A percentile compares a stretch with the other conserved stretches of the same genome.
Conservation (phyloP, 1,140 invertebrate species). For the Drosophila sp. region DNA sequence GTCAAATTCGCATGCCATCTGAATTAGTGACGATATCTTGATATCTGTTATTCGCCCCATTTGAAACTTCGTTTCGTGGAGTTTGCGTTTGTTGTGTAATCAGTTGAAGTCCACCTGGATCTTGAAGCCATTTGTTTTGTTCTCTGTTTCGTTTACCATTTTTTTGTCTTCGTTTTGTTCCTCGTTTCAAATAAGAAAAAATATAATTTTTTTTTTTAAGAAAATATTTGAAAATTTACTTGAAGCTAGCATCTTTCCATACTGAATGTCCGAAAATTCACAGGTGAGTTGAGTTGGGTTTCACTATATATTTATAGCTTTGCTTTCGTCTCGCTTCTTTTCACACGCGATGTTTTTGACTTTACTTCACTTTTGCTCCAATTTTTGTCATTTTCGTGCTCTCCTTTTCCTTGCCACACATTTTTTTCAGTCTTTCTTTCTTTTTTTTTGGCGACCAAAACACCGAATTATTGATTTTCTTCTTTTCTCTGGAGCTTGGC, state of each 20-base stretch:
- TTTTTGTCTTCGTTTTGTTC: background rate
- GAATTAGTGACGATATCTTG: background rate
- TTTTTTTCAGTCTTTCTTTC: slow-evolving; percentile 45
- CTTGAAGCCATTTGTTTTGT: slow-evolving; percentile 6
- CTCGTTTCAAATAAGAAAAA: background rate
- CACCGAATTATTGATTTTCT: slow-evolving; percentile 70
- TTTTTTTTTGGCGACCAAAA: slow-evolving; percentile 52
- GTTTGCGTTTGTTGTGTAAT: slow-evolving; percentile 20
- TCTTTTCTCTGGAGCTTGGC: slow-evolving; percentile 43
- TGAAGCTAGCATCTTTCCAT: background rate
- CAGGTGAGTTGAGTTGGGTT: slow-evolving; percentile 16
- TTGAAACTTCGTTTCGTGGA: slow-evolving; percentile 11
- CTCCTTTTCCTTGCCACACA: slow-evolving; percentile 50
- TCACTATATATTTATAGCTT: slow-evolving; percentile 14
- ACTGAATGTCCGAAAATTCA: slow-evolving; percentile 4
- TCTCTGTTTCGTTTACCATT: background rate
- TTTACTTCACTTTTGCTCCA: slow-evolving; percentile 37
- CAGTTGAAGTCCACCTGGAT: slow-evolving; percentile 6
- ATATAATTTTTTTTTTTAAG: background rate
- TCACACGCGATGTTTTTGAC: slow-evolving; percentile 26
- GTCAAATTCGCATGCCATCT: background rate
- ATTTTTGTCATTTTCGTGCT: slow-evolving; percentile 28
- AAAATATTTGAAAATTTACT: slow-evolving; percentile 4
- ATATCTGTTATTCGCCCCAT: background rate
- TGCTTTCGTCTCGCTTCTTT: slow-evolving; percentile 12